A percentile compares a stretch with the other conserved stretches of the same genome.
phyloP scores from a whole-genome alignment of 2,113 vertebrate species.

The rat (Rattus norvegicus) region DNA sequence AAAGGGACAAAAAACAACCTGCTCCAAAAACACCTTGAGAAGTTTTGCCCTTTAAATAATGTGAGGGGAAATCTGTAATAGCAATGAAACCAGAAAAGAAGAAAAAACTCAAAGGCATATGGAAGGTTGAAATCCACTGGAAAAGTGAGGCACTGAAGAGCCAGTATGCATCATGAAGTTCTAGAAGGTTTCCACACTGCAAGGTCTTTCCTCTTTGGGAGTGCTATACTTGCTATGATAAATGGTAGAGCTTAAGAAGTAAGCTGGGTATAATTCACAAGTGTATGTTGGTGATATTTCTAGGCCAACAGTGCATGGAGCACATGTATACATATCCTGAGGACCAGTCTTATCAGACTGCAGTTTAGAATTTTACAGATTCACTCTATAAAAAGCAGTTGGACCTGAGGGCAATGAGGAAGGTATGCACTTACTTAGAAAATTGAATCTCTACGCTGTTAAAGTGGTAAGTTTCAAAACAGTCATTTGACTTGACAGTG shows the following conservation, averaged over 20 bases:
- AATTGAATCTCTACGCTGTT: neutral
- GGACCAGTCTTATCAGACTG: neutral
- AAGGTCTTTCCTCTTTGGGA: neutral
- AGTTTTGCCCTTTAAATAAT: neutral
- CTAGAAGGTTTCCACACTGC: neutral
- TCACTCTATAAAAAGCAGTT: neutral
- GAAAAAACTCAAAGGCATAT: neutral
- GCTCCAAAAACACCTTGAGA: neutral
- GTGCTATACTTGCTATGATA: neutral
- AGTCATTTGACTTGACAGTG: neutral
- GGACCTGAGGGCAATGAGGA: neutral
- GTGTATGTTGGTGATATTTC: neutral
- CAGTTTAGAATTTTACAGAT: neutral
- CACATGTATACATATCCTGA: neutral
- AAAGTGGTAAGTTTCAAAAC: neutral
- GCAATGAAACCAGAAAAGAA: neutral
- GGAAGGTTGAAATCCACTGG: neutral
- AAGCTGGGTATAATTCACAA: neutral
- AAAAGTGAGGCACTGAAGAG: neutral
- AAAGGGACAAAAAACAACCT: conserved; percentile 13
- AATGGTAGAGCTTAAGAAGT: neutral
- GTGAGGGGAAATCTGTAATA: neutral
- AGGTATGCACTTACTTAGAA: neutral
- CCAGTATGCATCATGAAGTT: neutral
- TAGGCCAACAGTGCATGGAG: rapidly evolving